Conservation (phyloP, 2,113 vertebrate genomes). For the Sinocyclocheilus rhinocerous region DNA sequence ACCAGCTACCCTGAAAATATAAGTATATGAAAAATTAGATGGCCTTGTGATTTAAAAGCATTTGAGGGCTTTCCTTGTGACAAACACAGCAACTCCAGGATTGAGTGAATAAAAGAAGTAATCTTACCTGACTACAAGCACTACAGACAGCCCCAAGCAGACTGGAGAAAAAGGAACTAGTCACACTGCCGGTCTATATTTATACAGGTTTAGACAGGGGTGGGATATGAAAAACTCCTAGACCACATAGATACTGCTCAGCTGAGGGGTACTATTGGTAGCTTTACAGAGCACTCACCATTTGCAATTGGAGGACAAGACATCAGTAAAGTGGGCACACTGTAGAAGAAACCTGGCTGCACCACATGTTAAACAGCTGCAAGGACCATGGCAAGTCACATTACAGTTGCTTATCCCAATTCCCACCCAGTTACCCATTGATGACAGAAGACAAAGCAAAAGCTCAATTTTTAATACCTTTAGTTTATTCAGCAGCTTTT, state of each 20-base stretch:
- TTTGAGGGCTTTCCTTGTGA: background rate
- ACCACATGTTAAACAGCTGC: slow-evolving; percentile 65
- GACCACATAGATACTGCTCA: slow-evolving; percentile 49
- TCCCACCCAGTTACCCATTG: background rate
- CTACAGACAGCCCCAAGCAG: slow-evolving; percentile 40
- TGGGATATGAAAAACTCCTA: slow-evolving; percentile 47
- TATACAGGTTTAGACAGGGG: slow-evolving; percentile 65
- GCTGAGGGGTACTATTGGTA: slow-evolving; percentile 69
- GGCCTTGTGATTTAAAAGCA: background rate
- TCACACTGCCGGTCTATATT: slow-evolving; percentile 57
- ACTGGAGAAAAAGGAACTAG: slow-evolving; percentile 73
- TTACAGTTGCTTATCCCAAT: slow-evolving; percentile 20
- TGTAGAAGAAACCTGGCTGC: slow-evolving; percentile 6
- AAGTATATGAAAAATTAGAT: background rate
- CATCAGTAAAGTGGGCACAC: slow-evolving; percentile 41
- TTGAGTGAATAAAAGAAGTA: background rate
- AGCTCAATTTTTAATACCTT: slow-evolving; percentile 71
- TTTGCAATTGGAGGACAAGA: slow-evolving; percentile 63
- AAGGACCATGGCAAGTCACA: slow-evolving; percentile 3
- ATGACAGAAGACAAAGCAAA: slow-evolving; percentile 33
- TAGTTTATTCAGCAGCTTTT: slow-evolving; percentile 77
- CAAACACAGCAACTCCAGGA: background rate
- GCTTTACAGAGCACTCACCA: background rate
- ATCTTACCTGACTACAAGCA: slow-evolving; percentile 42
- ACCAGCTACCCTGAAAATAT: background rate